These are phyloP conservation scores for Eulithis testata DNA, from an alignment of 2,888 invertebrate genomes.

Conservation along the genomic window DNA sequence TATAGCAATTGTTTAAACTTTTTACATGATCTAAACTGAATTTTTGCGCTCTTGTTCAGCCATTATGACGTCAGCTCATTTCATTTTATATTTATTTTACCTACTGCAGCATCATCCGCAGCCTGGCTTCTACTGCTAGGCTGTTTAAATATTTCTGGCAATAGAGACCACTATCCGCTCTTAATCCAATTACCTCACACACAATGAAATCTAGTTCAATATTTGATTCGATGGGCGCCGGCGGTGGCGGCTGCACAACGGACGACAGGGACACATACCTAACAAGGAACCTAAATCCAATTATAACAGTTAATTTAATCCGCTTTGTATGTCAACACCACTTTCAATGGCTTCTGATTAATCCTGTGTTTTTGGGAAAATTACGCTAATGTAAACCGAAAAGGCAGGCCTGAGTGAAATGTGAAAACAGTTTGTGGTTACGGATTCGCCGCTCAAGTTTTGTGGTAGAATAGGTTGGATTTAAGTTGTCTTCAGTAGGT, in stretches of 20 bases:
- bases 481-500: background rate
- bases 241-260: conserved; percentile 43
- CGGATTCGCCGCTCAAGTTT: background rate
- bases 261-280: conserved; percentile 59
- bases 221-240: conserved; percentile 48
- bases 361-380: conserved; percentile 54
- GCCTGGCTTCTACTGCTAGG: no score
- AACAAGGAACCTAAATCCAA: conserved; percentile 83
- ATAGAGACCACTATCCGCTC: conserved; percentile 6
- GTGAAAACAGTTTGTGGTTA: conserved; percentile 1
- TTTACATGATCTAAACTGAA: no score
- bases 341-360: conserved; percentile 67
- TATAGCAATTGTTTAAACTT: no score
- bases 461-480: background rate
- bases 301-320: conserved; percentile 84
- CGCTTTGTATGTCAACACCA: conserved; percentile 75
- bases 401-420: conserved; percentile 15
- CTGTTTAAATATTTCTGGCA: background rate
- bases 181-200: conserved; percentile 38
- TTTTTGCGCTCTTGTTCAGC: no score
- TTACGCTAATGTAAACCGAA: conserved; percentile 28
- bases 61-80: no score
- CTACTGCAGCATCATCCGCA: no score
- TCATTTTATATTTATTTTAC: no score
- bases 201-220: conserved; percentile 44